Evolutionary conservation across 2,113 vertebrate species (phyloP), one percentile per base, ranked within the genome.

Genomic region (Elanoides forficatus): DNA sequence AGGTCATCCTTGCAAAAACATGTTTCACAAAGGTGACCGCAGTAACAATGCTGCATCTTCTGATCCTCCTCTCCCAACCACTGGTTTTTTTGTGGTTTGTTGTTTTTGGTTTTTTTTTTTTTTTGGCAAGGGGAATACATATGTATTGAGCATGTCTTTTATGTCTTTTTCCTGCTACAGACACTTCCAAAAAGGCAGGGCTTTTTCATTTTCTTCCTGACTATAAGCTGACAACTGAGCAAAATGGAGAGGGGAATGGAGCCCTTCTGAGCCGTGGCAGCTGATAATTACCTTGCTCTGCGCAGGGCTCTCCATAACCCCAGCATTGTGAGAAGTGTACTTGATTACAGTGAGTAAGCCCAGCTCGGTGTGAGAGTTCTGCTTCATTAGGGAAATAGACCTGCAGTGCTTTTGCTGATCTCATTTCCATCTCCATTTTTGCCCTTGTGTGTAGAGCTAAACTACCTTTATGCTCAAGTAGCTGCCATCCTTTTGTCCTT

Each of bases 211-310:
- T 98, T 96, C 71, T 91, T 97, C 86, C 91, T 90, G 95, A 97
- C 95, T 98, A 90, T 93, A 96, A 98, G 84, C 81, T 98, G 97
- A 97, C 96, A 98, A 95, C 81, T 81, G 80, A 95, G 25, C 58
- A 96, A 97, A 97, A 96, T 8, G 22, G 71, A 93, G 53, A 82
- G 76, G 59, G 88, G 95, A 98, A 94, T 81, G 92, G 81, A 96
- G 78, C 42, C 50, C 73, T 98, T 98, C 81, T 95, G 93, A 92
- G 72, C 55, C 0, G 4, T 97, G 97, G 93, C 98, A 98, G 96
- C 97, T 98, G 96, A 98, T 98, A 98, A 98, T 98, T 98, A 97
- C 94, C 86, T 91, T 97, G 67, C 90, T 97, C 93, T 91, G 96
- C 59, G 19, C 87, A 96, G 88, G 93, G 89, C 95, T 98, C 65